Evolutionary conservation across 2,113 vertebrate species (phyloP).

Genomic region (Smithornis capensis): DNA sequence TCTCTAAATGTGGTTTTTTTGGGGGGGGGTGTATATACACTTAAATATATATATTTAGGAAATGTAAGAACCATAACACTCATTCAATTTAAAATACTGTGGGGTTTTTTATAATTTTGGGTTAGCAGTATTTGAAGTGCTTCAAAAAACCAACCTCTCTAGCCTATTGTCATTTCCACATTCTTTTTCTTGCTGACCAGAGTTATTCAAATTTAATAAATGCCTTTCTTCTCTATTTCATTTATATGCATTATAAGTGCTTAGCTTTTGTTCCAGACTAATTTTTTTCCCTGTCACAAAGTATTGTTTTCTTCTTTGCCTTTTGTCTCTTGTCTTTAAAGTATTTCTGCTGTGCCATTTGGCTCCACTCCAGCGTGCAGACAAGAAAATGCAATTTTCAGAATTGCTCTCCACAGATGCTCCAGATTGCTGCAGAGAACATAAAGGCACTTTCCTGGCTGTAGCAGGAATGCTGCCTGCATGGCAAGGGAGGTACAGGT

Average conservation of each 20-base stretch:
- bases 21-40: background rate
- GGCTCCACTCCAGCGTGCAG: background rate
- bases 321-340: constrained; percentile 25
- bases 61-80: background rate
- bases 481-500: background rate
- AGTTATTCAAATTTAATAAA: background rate
- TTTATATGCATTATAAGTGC: background rate
- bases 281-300: background rate
- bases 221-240: background rate
- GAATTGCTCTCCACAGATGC: constrained; percentile 22
- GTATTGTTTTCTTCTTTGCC: background rate
- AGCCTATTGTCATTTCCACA: background rate
- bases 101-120: background rate
- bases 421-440: background rate
- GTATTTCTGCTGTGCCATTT: constrained; percentile 29
- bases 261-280: constrained; percentile 1
- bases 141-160: background rate
- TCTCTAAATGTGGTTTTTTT: background rate
- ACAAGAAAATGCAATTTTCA: constrained; percentile 5
- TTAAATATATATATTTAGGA: background rate
- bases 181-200: background rate
- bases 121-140: background rate
- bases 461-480: background rate
- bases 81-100: background rate
- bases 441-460: background rate